Base-by-base conservation (phyloP, 1,140 invertebrate genomes). In the Penaeus vannamei region DNA sequence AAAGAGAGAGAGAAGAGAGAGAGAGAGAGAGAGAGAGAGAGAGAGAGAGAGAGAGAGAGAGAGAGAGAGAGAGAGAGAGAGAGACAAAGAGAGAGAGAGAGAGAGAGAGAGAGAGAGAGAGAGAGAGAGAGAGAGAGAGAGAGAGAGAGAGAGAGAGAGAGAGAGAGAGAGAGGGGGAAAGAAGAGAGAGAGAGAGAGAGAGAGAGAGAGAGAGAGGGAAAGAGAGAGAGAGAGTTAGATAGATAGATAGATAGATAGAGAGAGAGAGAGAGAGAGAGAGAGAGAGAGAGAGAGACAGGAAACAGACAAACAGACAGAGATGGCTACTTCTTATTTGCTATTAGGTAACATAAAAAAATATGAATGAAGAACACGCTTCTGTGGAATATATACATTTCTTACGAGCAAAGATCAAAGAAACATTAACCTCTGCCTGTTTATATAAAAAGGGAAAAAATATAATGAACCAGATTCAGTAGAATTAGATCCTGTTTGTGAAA, bases 41-140 rank as follows among this genome's bases (percentile, higher is more conserved):
- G 60, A 17, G 17, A 59, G 59, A 84, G 53, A 62, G 26, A 84
- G 36, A 53, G 81, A 26, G 26, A 84, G 19, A 59, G 59, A 84
- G n/a, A 12, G n/a, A 23, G 20, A 61, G 26, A 62, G 19, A 22
- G 69, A 84, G n/a, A 32, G 14, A 46, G 53, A 32, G 26, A 64
- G 66, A 29, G 80, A 26, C 20, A 66, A 32, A 29, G 64, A 26
- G 53, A 22, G 83, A 69, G 83, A 4, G 32, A 62, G 62, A 69
- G 53, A 42, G 1, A 42, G 19, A 7, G 17, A 46, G 19, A 17
- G 20, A 17, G 26, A 46, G 5, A 36, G 36, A 36, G 2, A 36
- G n/a, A n/a, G n/a, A n/a, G n/a, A n/a, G n/a, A n/a, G n/a, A n/a
- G n/a, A n/a, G n/a, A n/a, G n/a, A n/a, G 22, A 23, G 61, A 62